Percentiles rank a stretch among this genome's conserved stretches.
These are phyloP conservation scores for Neogobius melanostomus DNA, from an alignment of 2,113 vertebrate genomes.

Conservation along the genomic window DNA sequence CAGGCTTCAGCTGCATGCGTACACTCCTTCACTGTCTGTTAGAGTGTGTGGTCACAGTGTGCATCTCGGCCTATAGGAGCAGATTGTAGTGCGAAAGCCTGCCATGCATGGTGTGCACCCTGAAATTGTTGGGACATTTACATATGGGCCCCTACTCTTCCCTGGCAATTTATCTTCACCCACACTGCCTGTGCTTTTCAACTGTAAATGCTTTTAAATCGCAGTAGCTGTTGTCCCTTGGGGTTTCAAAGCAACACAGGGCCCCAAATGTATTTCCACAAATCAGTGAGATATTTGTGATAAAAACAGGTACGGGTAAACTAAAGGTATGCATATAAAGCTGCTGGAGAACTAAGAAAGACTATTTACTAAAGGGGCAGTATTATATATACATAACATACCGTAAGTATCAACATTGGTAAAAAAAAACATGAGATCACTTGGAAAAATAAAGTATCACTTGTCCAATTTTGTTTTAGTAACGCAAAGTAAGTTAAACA, in stretches of 20 bases:
- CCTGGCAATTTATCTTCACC: neutral
- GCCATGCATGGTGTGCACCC: neutral
- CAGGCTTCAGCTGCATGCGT: neutral
- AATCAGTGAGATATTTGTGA: conserved; percentile 3
- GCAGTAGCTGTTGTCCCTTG: neutral
- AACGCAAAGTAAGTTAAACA: too few relatives aligned
- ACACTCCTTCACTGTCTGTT: neutral
- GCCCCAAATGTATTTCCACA: conserved; percentile 1
- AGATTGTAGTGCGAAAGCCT: neutral
- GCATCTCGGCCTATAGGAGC: neutral
- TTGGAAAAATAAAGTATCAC: too few relatives aligned
- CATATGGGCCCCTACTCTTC: neutral
- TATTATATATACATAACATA: too few relatives aligned
- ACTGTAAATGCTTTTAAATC: neutral
- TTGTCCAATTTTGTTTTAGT: too few relatives aligned
- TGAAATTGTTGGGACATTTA: conserved; percentile 5
- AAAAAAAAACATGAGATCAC: too few relatives aligned
- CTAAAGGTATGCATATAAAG: neutral
- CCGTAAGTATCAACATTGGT: too few relatives aligned
- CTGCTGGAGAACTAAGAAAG: neutral
- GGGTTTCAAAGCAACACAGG: neutral
- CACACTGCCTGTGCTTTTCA: neutral
- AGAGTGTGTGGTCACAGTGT: neutral
- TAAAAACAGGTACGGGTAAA: neutral
- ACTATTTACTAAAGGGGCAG: neutral